Conservation (phyloP, 2,113 vertebrate genomes). For the Pimephales promelas region DNA sequence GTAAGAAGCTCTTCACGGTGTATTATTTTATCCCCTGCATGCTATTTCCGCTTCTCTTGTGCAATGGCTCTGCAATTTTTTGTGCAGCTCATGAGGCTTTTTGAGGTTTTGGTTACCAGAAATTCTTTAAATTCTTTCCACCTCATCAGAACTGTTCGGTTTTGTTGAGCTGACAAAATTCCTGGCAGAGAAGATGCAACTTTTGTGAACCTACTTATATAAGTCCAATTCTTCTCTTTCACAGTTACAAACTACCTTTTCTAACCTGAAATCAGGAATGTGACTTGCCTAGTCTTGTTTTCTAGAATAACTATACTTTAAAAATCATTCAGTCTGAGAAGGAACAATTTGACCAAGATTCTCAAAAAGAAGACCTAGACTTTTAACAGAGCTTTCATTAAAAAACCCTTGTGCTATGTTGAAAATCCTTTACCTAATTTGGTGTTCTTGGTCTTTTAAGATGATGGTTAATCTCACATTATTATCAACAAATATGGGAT, state of each 20-base stretch:
- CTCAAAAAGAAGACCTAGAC: not conserved
- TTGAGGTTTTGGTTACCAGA: not conserved
- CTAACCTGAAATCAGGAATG: constrained; percentile 1
- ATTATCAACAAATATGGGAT: too few species aligned
- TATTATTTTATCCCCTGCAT: not conserved
- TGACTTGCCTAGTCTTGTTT: constrained; percentile 21
- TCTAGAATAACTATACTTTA: not conserved
- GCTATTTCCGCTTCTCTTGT: not conserved
- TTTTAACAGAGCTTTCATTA: too few species aligned
- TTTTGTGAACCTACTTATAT: not conserved
- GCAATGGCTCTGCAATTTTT: not conserved
- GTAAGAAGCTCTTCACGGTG: not conserved
- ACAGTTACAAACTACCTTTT: not conserved
- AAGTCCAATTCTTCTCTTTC: not conserved
- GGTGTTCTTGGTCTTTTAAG: too few species aligned
- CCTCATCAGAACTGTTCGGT: not conserved
- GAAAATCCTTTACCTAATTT: too few species aligned
- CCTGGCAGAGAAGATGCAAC: not conserved
- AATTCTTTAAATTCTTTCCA: constrained; percentile 14
- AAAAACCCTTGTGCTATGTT: too few species aligned
- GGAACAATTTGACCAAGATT: not conserved
- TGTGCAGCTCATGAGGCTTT: not conserved
- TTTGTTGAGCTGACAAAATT: not conserved
- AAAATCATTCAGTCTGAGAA: not conserved
- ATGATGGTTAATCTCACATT: too few species aligned